Percentiles rank a stretch among this genome's conserved stretches.
Evolutionary conservation across 2,888 invertebrate species (phyloP).

Genomic region (Watsonalla binaria): DNA sequence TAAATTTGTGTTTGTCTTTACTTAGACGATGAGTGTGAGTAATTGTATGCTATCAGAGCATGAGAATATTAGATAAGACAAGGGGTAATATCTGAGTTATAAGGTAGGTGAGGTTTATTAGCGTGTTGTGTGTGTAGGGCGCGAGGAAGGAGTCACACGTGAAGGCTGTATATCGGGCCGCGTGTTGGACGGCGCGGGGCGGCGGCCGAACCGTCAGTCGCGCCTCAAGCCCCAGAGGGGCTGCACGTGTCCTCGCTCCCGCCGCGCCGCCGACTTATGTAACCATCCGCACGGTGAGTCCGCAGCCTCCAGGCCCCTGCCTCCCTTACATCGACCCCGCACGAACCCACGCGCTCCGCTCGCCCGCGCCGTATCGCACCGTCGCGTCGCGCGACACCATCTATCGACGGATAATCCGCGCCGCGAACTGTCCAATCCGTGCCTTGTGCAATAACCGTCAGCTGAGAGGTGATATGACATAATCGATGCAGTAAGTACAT

Average conservation of each 20-base stretch:
- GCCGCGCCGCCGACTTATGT: conserved; percentile 64
- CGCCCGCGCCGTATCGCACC: conserved; percentile 30
- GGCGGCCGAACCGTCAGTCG: conserved; percentile 69
- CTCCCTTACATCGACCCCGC: conserved; percentile 53
- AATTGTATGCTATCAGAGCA: no score
- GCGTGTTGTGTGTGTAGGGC: conserved; percentile 41
- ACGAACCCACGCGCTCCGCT: conserved; percentile 30
- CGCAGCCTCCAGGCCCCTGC: conserved; percentile 66
- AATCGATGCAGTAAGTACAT: conserved; percentile 67
- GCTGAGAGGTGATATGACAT: conserved; percentile 64
- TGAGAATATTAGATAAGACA: background rate
- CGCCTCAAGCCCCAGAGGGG: conserved; percentile 70
- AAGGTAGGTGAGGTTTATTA: conserved; percentile 58
- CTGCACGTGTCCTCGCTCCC: conserved; percentile 65
- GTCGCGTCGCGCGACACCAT: conserved; percentile 21
- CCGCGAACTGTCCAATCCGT: conserved; percentile 29
- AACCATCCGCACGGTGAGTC: conserved; percentile 75
- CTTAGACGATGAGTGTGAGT: no score
- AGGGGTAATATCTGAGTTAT: background rate
- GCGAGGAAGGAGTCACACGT: conserved; percentile 46
- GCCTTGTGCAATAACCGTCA: conserved; percentile 57
- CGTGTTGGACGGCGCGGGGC: conserved; percentile 66
- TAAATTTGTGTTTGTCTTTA: no score
- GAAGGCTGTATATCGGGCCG: conserved; percentile 64
- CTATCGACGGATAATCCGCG: conserved; percentile 43